Evolutionary conservation across 1,140 invertebrate species (phyloP), one percentile per base, ranked within the genome.

Genomic region (Cydia pomonella): DNA sequence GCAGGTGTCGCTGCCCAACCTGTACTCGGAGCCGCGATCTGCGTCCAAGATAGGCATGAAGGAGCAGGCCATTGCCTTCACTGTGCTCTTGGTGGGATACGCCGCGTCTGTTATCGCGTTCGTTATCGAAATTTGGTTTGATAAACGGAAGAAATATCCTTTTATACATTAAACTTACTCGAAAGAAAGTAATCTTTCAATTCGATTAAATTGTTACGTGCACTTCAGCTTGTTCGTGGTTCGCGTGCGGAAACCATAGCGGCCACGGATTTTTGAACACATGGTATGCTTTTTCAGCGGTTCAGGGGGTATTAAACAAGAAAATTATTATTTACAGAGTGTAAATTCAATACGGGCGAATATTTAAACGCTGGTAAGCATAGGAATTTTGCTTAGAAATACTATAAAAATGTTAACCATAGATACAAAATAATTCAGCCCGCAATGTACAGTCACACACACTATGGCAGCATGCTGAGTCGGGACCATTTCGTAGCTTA

Each of bases 1-100:
- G 1, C 59, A 73, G 1, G 47, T 50, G 10, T 53, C 53, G 0
- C 18, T 50, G 18, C 38, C 59, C 9, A 41, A 74, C 41, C 13
- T 63, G 4, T 23, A 13, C 18, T 47, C 66, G 1, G 73, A 78
- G 62, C 77, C 80, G 0, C 50, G 82, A 13, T 66, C 69, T 3
- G 75, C 59, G 13, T 44, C 23, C n/a, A 75, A 64, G 23, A 73
- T 80, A 47, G 76, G 2, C 13, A 29, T 84, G 12, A 0, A 29
- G 10, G 77, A 82, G 21, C 53, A 73, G 53, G 33, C 72, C 10
- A 77, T 81, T 10, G 62, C 77, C 4, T 82, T 84, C 47, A 9
- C 0, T 10, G 7, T 82, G 13, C 72, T 84, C 4, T 23, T 79
- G 10, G 1, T 62, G 6, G 81, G 82, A 1, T 77, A 79, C 13